Base-by-base conservation (phyloP, 2,888 invertebrate species). In the Drosophila dives region DNA sequence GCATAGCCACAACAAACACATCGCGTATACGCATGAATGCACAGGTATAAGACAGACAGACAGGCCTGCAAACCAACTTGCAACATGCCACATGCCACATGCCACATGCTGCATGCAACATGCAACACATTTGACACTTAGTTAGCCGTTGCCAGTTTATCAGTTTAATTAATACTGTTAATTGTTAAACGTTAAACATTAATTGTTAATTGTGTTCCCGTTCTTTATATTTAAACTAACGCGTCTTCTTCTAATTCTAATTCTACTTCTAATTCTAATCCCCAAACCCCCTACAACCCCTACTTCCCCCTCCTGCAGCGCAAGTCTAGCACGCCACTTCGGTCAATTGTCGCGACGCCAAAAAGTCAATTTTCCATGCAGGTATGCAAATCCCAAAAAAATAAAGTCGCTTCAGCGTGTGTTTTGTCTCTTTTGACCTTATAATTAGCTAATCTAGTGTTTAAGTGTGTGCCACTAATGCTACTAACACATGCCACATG, bases 1-100 rank as follows among this genome's bases (percentile, higher is more conserved):
- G 94, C 78, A 93, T 94, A 72, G 92, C 94, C 65, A 95, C 95
- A 83, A 93, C 94, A 60, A 93, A 94, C 65, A 93, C 93, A 56
- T 93, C 93, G 80, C 93, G 93, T 64, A 86, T 93, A 81, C 91
- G 93, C 83, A 92, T 92, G 92, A 92, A 89, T 87, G 91, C 91
- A 74, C 91, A 91, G 91, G 93, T 92, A 91, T 90, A 90, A 84
- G 82, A 70, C 85, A 23, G 45, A 23, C 23, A 45, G 45, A 23
- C 45, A 23, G 78, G 34, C 65, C 67, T 26, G 42, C 53, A 40
- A n/a, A 40, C 40, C 40, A 32, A 17, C 66, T 45, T 53, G 53
- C 34, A 12, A 49, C 20, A 29, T 33, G 45, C 45, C 20, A 50
- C 63, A 60, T 29, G 36, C 36, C 20, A 45, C 34, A 20, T 33